phyloP scores from a whole-genome alignment of 2,888 invertebrate genomes.

The Elysia crispata region DNA sequence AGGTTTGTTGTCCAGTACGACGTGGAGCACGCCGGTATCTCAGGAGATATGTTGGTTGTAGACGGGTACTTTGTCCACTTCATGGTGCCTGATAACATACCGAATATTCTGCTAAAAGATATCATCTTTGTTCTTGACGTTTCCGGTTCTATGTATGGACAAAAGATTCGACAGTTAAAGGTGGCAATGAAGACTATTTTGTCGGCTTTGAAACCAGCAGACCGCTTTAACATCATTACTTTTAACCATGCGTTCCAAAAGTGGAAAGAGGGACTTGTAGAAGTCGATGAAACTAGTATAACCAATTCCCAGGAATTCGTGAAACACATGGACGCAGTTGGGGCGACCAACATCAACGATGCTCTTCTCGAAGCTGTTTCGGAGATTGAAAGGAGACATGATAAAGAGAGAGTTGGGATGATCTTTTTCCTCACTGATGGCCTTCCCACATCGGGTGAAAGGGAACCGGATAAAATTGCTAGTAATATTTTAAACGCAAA shows the following conservation, averaged over 20 bases:
- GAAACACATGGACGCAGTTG: constrained; percentile 55
- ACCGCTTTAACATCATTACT: constrained; percentile 66
- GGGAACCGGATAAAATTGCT: constrained; percentile 69
- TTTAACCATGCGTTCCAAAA: constrained; percentile 56
- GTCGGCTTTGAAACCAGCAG: constrained; percentile 60
- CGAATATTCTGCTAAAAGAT: constrained; percentile 79
- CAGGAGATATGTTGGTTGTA: constrained; percentile 75
- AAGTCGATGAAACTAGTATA: constrained; percentile 51
- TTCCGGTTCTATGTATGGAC: constrained; percentile 85
- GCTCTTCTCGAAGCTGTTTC: constrained; percentile 59
- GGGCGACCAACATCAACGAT: constrained; percentile 65
- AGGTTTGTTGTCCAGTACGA: constrained; percentile 86
- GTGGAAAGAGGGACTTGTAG: constrained; percentile 60
- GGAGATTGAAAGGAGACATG: constrained; percentile 53
- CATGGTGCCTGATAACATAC: constrained; percentile 82
- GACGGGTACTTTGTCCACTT: constrained; percentile 87
- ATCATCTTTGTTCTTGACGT: constrained; percentile 87
- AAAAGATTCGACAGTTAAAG: constrained; percentile 83
- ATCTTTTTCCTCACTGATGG: constrained; percentile 79
- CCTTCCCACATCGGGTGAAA: constrained; percentile 76
- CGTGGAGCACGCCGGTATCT: constrained; percentile 82
- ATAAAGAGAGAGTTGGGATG: constrained; percentile 55
- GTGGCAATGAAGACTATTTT: constrained; percentile 65
- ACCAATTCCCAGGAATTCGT: constrained; percentile 57
- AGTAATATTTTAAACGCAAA: constrained; percentile 57